A percentile compares a stretch with the other conserved stretches of the same genome.
phyloP scores from a whole-genome alignment of 2,113 vertebrate species.

The Nothobranchius furzeri region DNA sequence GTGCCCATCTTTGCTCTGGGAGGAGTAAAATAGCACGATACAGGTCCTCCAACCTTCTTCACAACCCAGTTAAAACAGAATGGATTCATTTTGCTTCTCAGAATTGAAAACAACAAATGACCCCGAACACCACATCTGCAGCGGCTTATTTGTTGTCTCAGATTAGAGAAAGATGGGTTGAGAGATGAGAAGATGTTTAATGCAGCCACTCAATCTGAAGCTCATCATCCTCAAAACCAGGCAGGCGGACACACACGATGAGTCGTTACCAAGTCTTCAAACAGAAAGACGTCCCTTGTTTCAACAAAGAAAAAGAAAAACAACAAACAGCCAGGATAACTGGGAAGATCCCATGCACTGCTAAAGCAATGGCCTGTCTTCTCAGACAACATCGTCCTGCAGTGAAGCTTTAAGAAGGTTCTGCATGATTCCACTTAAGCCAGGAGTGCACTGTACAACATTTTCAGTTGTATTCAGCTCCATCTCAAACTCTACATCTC shows the following conservation, averaged over 20 bases:
- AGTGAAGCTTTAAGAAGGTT: background rate
- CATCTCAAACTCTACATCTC: too few species aligned
- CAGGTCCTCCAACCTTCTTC: too few species aligned
- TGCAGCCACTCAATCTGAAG: conserved; percentile 27
- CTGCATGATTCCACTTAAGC: background rate
- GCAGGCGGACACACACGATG: background rate
- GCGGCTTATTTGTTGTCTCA: conserved; percentile 2
- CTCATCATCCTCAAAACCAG: conserved; percentile 31
- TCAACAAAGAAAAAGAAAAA: conserved; percentile 6
- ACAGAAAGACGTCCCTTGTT: conserved; percentile 24
- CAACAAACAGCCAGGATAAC: conserved; percentile 31
- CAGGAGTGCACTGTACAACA: too few species aligned
- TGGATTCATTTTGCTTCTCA: background rate
- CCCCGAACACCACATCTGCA: background rate
- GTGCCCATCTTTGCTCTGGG: too few species aligned
- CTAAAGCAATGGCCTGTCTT: background rate
- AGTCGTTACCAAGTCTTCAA: conserved; percentile 24
- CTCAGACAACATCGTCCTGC: conserved; percentile 17
- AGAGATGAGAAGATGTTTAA: conserved; percentile 16
- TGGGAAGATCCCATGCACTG: conserved; percentile 33
- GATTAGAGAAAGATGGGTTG: conserved; percentile 4
- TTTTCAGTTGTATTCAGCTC: too few species aligned
- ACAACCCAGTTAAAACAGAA: too few species aligned
- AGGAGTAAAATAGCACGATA: too few species aligned
- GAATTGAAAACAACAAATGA: too few species aligned